Percentiles rank a stretch among this genome's conserved stretches.
Evolutionary conservation across 2,113 vertebrate species (phyloP).

Genomic region (Thryonomys swinderianus): DNA sequence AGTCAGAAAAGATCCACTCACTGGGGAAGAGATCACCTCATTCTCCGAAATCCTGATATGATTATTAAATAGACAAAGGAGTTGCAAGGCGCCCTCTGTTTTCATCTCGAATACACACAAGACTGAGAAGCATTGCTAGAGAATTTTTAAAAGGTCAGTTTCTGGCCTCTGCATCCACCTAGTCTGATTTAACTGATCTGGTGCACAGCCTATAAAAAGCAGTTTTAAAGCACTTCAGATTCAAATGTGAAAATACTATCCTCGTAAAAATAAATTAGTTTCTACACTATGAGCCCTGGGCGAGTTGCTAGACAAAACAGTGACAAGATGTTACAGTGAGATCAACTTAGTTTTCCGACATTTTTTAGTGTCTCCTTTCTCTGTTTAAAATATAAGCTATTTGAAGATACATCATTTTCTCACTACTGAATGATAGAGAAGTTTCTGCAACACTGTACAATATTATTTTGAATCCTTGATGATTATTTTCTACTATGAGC

Average conservation of each 20-base stretch:
- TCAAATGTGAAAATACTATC: constrained; percentile 6
- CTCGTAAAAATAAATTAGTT: not conserved
- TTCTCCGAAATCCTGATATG: constrained; percentile 18
- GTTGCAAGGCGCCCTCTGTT: not conserved
- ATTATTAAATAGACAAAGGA: not conserved
- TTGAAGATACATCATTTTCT: not conserved
- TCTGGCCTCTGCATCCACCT: not conserved
- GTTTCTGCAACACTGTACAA: not conserved
- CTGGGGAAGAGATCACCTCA: not conserved
- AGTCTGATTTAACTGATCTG: not conserved
- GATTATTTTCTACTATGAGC: constrained; percentile 21
- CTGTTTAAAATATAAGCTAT: not conserved
- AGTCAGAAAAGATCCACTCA: not conserved
- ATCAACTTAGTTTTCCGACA: not conserved
- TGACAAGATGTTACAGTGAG: not conserved
- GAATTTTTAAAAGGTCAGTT: not conserved
- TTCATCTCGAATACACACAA: not conserved
- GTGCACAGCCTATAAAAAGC: not conserved
- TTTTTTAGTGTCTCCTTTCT: constrained; percentile 2
- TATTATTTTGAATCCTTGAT: not conserved
- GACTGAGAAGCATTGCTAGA: not conserved
- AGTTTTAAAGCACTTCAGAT: not conserved
- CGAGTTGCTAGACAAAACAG: not conserved
- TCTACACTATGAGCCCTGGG: not conserved
- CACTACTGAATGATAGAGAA: not conserved